A percentile compares a stretch with the other conserved stretches of the same genome.
These are phyloP conservation scores for Tipula helvola DNA, from an alignment of 2,888 invertebrate species.

Conservation along the genomic window DNA sequence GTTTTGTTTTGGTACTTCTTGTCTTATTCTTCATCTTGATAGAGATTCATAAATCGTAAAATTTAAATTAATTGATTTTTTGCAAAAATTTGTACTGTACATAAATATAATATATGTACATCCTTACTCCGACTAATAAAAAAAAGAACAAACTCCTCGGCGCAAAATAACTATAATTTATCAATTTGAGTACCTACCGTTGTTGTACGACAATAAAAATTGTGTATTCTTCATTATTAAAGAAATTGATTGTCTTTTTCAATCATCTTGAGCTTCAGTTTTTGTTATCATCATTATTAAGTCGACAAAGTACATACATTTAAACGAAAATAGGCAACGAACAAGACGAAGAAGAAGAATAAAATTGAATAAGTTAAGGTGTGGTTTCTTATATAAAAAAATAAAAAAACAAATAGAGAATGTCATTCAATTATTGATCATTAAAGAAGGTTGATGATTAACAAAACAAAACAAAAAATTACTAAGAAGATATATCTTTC, in stretches of 20 bases:
- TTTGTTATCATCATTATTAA: not conserved
- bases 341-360: not conserved
- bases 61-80: not conserved
- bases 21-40: not conserved
- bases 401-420: not conserved
- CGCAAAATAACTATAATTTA: not conserved
- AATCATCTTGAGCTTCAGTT: not conserved
- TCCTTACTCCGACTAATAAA: not conserved
- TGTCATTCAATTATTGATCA: constrained; percentile 4
- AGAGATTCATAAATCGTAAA: not conserved
- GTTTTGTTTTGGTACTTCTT: not conserved
- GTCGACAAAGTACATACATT: not conserved
- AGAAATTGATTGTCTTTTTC: not conserved
- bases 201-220: not conserved
- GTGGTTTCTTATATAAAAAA: not conserved
- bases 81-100: not conserved
- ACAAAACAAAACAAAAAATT: not conserved
- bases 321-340: not conserved
- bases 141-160: not conserved
- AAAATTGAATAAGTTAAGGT: not conserved
- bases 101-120: not conserved
- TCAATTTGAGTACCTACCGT: not conserved
- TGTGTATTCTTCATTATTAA: not conserved
- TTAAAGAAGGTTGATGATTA: not conserved
- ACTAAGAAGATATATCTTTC: not conserved